Base-by-base conservation (phyloP, 2,888 invertebrate genomes). In the Drosophila formosana region DNA sequence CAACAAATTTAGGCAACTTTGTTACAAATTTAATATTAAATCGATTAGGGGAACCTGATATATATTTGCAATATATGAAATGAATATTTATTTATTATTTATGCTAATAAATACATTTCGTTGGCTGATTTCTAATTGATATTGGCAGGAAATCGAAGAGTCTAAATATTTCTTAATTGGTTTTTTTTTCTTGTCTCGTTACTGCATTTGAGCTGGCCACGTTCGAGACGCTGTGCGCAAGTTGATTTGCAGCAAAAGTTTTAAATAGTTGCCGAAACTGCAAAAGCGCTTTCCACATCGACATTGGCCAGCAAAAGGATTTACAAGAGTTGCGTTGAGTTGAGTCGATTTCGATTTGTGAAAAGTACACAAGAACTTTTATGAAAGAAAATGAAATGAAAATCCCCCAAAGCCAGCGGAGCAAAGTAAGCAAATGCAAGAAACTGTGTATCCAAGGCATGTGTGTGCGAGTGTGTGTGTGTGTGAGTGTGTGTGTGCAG, bases 351-450 rank as follows among this genome's bases (percentile, higher is more conserved):
- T 88, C 80, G 88, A 82, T 88, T 88, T 83, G 77, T 62, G 63
- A 63, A 80, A 82, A 85, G 75, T 85, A 82, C 69, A 82, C 72
- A 86, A 78, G 18, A 84, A 84, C 63, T 88, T 83, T 86, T 72
- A 70, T 75, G 70, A 86, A 84, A 74, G 83, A 82, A 83, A 83
- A 77, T 73, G 75, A 85, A 83, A 88, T 85, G 82, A 82, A 88
- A 83, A 74, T 78, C 78, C 69, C 51, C 58, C 57, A 82, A 72
- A 82, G 71, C 68, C 49, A 68, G 47, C 46, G 32, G 3, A 60
- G 37, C 39, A 64, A 74, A 71, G 63, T 71, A 66, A 70, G 67
- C 61, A 75, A 72, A 61, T 67, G 61, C 63, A 63, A 53, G 43
- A 43, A 50, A 55, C 39, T 62, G 47, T 57, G 9, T 52, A 46